Conservation (phyloP, 2,797 vertebrate genomes). For the Lophius americanus region DNA sequence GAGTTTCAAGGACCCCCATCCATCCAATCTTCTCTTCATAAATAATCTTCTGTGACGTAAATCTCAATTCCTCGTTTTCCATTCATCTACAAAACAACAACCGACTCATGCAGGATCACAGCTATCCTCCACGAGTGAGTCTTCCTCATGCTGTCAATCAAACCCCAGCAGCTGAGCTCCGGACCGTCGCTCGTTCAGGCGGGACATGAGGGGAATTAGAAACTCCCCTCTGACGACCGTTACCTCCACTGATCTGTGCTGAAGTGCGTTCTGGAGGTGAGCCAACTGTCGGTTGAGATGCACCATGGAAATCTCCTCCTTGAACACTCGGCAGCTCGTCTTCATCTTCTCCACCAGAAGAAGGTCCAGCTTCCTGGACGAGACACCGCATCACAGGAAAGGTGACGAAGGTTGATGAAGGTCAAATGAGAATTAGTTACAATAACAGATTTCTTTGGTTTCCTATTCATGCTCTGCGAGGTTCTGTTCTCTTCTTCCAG, state of each 20-base stretch:
- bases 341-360: slow-evolving; percentile 77
- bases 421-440: background rate
- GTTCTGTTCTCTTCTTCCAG: too few relatives aligned
- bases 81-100: slow-evolving; percentile 68
- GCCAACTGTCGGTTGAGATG: slow-evolving; percentile 72
- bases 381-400: slow-evolving; percentile 15
- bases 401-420: background rate
- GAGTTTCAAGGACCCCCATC: background rate
- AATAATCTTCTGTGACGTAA: slow-evolving; percentile 30
- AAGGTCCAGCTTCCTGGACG: slow-evolving; percentile 72
- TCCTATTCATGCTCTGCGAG: too few relatives aligned
- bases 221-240: background rate
- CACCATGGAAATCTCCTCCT: slow-evolving; percentile 80
- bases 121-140: slow-evolving; percentile 59
- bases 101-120: slow-evolving; percentile 34
- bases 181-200: slow-evolving; percentile 1
- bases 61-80: slow-evolving; percentile 55
- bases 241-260: slow-evolving; percentile 61
- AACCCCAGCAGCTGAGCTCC: slow-evolving; percentile 18
- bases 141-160: slow-evolving; percentile 52
- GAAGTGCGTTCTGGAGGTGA: slow-evolving; percentile 69
- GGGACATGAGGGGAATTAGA: slow-evolving; percentile 3
- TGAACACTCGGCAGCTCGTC: slow-evolving; percentile 79
- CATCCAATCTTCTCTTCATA: slow-evolving; percentile 44
- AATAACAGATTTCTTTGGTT: background rate